Percentiles rank a stretch among this genome's conserved stretches.
Evolutionary conservation across 2,888 invertebrate genomes (phyloP).

Genomic region (Macrosoma leucophasiata): DNA sequence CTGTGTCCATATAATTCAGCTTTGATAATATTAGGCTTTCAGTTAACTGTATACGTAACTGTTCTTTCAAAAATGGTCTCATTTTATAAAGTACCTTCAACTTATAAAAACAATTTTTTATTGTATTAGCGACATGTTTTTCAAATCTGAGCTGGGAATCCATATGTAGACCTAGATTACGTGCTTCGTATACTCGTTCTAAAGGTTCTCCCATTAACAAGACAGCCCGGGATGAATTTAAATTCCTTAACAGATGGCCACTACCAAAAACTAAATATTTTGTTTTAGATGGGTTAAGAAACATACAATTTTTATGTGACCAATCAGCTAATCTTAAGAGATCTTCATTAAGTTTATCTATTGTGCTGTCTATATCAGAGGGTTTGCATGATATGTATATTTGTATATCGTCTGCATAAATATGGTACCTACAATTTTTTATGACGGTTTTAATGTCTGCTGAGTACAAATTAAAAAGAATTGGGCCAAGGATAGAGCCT

Average conservation of each 20-base stretch:
- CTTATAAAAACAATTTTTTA: constrained; percentile 1
- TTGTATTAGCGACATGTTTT: neutral
- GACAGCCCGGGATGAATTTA: neutral
- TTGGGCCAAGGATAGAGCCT: neutral
- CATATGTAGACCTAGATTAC: neutral
- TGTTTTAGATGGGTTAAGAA: neutral
- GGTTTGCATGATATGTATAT: constrained; percentile 1
- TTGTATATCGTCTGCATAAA: constrained; percentile 4
- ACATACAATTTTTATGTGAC: neutral
- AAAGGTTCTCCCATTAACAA: neutral
- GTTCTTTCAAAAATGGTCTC: neutral
- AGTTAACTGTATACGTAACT: too few species aligned
- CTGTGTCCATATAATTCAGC: too few species aligned
- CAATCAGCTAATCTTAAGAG: neutral
- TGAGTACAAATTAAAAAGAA: constrained; percentile 1
- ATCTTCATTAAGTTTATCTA: neutral
- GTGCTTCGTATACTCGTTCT: neutral
- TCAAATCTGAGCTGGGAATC: neutral
- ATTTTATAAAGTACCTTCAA: neutral
- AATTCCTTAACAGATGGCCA: neutral
- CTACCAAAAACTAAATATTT: neutral
- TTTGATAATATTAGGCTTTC: too few species aligned
- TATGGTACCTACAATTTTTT: constrained; percentile 1
- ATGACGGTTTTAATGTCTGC: neutral
- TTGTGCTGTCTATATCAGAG: neutral